Percentiles rank a stretch among this genome's conserved stretches.
phyloP scores from a whole-genome alignment of 2,888 invertebrate species.

The Cordylochernes scorpioides region DNA sequence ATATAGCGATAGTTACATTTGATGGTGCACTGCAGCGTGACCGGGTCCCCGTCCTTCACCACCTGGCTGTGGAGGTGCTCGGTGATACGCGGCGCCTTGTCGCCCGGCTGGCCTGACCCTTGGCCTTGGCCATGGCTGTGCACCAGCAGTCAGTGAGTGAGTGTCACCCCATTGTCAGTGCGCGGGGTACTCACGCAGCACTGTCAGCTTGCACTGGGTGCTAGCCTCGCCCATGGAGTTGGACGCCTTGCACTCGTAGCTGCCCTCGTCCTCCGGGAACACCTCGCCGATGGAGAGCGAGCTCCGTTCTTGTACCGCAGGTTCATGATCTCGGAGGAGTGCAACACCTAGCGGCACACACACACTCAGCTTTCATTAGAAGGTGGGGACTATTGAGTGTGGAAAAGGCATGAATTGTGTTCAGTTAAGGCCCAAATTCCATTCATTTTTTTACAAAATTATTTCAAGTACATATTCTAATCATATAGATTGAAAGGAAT shows the following conservation, averaged over 20 bases:
- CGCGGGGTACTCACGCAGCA: constrained; percentile 32
- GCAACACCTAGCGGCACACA: constrained; percentile 21
- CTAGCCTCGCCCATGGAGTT: constrained; percentile 64
- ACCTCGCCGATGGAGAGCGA: constrained; percentile 66
- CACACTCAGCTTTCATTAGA: neutral
- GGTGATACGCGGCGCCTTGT: constrained; percentile 46
- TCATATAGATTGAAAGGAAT: too few species aligned
- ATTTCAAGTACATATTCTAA: too few species aligned
- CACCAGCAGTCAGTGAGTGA: too few species aligned
- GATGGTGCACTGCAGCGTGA: constrained; percentile 45
- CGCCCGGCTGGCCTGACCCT: constrained; percentile 28
- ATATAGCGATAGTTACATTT: constrained; percentile 19
- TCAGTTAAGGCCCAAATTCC: too few species aligned
- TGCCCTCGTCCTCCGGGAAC: constrained; percentile 70
- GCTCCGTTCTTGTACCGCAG: constrained; percentile 70
- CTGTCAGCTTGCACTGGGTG: constrained; percentile 51
- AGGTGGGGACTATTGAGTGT: neutral
- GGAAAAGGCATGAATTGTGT: too few species aligned
- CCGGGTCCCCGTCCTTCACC: constrained; percentile 60
- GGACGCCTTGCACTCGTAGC: constrained; percentile 62
- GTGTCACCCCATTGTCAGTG: too few species aligned
- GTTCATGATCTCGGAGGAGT: constrained; percentile 56
- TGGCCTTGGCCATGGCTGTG: constrained; percentile 24
- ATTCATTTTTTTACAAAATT: too few species aligned
- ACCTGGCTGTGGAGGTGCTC: constrained; percentile 53